Percentiles rank a stretch among this genome's conserved stretches.
These are phyloP conservation scores for Diarsia dahlii DNA, from an alignment of 2,888 invertebrate genomes.

Conservation along the genomic window DNA sequence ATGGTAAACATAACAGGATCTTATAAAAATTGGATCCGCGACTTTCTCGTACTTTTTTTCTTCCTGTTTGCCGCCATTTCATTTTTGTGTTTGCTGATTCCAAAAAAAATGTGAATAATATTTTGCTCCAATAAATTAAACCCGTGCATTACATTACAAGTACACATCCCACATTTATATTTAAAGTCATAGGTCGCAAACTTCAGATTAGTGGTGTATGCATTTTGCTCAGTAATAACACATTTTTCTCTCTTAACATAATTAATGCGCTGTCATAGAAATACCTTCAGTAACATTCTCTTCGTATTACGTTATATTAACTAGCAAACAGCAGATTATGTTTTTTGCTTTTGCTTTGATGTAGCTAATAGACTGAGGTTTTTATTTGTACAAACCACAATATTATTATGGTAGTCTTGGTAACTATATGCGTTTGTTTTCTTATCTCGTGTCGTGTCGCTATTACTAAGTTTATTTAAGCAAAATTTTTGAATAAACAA, in stretches of 20 bases:
- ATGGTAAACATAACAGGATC: neutral
- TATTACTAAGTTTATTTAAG: neutral
- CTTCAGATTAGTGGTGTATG: neutral
- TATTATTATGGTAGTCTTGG: neutral
- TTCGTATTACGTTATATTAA: constrained; percentile 10
- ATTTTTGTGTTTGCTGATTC: neutral
- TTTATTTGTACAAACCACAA: constrained; percentile 11
- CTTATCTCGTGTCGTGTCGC: neutral
- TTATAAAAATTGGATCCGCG: neutral
- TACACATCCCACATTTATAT: neutral
- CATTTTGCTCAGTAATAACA: neutral
- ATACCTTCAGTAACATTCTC: constrained; percentile 20
- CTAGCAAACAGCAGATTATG: constrained; percentile 15
- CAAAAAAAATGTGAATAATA: neutral
- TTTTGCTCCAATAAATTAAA: neutral
- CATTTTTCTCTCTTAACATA: neutral
- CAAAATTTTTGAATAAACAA: neutral
- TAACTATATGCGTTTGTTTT: neutral
- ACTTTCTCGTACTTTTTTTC: neutral
- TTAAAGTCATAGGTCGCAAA: too few species aligned
- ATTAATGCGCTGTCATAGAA: constrained; percentile 1
- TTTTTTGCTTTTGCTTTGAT: constrained; percentile 40
- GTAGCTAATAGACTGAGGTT: constrained; percentile 8
- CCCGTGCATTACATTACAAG: too few species aligned
- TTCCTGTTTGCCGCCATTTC: neutral